Base-by-base conservation (phyloP, 2,888 invertebrate species). In the Colletes collaris region DNA sequence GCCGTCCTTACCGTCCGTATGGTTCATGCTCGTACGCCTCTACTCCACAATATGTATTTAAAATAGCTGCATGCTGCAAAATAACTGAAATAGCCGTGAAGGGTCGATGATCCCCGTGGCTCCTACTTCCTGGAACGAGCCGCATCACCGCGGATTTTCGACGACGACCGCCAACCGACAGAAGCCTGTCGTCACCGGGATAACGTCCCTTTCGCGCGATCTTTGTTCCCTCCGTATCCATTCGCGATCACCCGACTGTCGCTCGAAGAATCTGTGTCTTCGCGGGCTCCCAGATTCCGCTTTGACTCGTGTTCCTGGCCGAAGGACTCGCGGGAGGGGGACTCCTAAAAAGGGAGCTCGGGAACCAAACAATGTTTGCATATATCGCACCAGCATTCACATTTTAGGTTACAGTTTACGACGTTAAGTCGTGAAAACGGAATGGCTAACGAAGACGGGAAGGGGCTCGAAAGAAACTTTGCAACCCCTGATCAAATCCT, bases 71-170 rank as follows among this genome's bases (percentile, higher is more conserved):
- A 86, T 85, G 85, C 86, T 87, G 90, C 88, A 86, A 89, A 90
- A 90, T 90, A 90, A 90, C 91, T 90, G 90, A 90, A 90, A 90
- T 90, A 90, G 88, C 89, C 88, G 80, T 78, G 87, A 88, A 90
- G 89, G 90, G 90, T 90, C 90, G 90, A 90, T 89, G 90, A 90
- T 90, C 90, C 81, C 90, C 72, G 84, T 76, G 79, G 80, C 86
- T 88, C 86, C 86, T 88, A 90, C 90, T 90, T 90, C 90, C 90
- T 90, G 90, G 89, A 90, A 90, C 86, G 55, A 85, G 62, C 60
- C 78, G 68, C 80, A 63, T 82, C 84, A 81, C 62, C 76, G 76
- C 78, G 79, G 83, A 86, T 86, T 86, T 86, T 83, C 86, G 83
- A 64, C 83, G 84, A 82, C 76, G 75, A 76, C 35, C 65, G 63